phyloP scores from a whole-genome alignment of 2,797 vertebrate genomes.

The Alosa sapidissima region DNA sequence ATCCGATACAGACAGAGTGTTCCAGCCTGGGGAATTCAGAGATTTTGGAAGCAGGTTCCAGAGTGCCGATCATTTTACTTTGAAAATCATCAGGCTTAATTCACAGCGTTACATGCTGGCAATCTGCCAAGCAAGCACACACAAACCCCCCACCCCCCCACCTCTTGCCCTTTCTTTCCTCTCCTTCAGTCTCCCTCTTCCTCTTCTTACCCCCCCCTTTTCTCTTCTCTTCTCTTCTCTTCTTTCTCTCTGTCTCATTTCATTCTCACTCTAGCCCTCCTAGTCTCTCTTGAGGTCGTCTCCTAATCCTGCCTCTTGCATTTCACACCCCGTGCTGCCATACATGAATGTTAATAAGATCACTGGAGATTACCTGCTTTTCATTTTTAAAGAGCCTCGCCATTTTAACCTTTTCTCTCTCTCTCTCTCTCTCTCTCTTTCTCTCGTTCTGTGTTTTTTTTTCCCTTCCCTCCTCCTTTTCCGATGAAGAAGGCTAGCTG shows the following conservation, averaged over 20 bases:
- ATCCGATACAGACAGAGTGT: conserved; percentile 22
- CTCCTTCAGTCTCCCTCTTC: not conserved
- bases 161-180: not conserved
- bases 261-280: not conserved
- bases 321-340: conserved; percentile 42
- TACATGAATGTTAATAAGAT: conserved; percentile 53
- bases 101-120: conserved; percentile 41
- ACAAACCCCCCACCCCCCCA: not conserved
- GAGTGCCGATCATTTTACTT: conserved; percentile 44
- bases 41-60: conserved; percentile 32
- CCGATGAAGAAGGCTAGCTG: not conserved
- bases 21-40: conserved; percentile 30
- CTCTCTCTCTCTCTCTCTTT: not conserved
- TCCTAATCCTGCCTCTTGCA: conserved; percentile 50
- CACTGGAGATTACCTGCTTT: conserved; percentile 51
- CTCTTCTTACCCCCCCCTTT: not conserved
- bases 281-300: conserved; percentile 35
- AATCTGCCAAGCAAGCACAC: conserved; percentile 36
- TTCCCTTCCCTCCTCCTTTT: not conserved
- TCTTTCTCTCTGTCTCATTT: not conserved
- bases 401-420: conserved; percentile 39
- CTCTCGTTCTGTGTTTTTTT: not conserved
- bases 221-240: not conserved
- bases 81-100: conserved; percentile 47
- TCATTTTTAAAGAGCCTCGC: conserved; percentile 45